Percentiles rank a stretch among this genome's conserved stretches.
These are phyloP conservation scores for Diplolepis rosae DNA, from an alignment of 2,888 invertebrate species.

Conservation along the genomic window DNA sequence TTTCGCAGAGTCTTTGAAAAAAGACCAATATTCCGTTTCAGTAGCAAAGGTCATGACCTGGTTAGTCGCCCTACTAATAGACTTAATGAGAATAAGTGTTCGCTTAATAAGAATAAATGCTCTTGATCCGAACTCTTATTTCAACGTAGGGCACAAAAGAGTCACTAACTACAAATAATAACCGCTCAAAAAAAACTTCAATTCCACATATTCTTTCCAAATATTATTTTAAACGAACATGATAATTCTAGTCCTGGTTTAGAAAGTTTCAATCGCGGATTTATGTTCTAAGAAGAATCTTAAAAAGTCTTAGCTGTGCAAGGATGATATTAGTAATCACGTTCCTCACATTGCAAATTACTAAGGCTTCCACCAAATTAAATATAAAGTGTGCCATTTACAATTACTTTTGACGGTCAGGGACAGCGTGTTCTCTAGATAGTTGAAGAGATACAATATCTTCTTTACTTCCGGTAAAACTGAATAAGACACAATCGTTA, in stretches of 20 bases:
- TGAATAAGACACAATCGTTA: background rate
- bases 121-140: slow-evolving; percentile 39
- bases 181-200: background rate
- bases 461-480: background rate
- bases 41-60: slow-evolving; percentile 40
- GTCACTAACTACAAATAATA: slow-evolving; percentile 4
- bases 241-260: background rate
- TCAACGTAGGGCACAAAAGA: slow-evolving; percentile 30
- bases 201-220: background rate
- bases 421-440: background rate
- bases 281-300: background rate
- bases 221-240: background rate
- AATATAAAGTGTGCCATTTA: slow-evolving; percentile 21
- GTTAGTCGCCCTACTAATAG: slow-evolving; percentile 51
- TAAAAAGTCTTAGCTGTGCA: background rate
- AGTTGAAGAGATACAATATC: slow-evolving; percentile 18
- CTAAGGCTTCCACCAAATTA: slow-evolving; percentile 26
- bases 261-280: background rate
- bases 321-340: background rate
- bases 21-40: background rate
- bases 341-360: background rate
- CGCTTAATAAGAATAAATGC: slow-evolving; percentile 54
- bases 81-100: slow-evolving; percentile 59
- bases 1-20: background rate
- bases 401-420: slow-evolving; percentile 8